These are phyloP conservation scores for Dascyllus trimaculatus DNA, from an alignment of 2,113 vertebrate species.

Conservation along the genomic window DNA sequence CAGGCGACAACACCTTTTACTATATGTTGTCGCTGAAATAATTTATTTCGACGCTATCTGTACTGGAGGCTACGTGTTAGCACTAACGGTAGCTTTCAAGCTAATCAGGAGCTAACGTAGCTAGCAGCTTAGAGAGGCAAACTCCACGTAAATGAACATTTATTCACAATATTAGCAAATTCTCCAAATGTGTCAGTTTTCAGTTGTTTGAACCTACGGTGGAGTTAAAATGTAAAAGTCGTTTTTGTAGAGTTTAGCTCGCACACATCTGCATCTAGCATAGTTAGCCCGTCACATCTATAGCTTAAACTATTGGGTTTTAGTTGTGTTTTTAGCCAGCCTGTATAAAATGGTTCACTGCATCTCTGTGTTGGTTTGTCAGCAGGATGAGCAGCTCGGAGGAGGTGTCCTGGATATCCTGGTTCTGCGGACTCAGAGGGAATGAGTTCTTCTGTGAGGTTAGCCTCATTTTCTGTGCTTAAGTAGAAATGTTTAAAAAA, in stretches of 20 bases:
- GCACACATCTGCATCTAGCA: no score
- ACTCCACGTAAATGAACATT: neutral
- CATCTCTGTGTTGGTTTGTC: constrained; percentile 28
- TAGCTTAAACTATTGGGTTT: no score
- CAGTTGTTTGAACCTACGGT: neutral
- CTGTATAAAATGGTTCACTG: neutral
- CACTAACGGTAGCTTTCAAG: constrained; percentile 11
- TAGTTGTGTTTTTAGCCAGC: neutral
- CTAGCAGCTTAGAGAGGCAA: neutral
- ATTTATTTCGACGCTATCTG: neutral
- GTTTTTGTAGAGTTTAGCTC: neutral
- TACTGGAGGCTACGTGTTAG: neutral
- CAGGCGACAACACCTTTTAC: neutral
- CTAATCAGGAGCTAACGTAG: constrained; percentile 34
- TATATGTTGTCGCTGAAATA: neutral
- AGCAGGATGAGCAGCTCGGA: constrained; percentile 93
- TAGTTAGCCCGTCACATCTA: neutral
- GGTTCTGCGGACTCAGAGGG: constrained; percentile 94
- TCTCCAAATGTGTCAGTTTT: neutral
- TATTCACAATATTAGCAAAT: no score
- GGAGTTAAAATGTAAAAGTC: neutral
- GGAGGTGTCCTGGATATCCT: constrained; percentile 96
- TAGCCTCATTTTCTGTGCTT: constrained; percentile 29
- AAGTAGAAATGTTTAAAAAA: no score
- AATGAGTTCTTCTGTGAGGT: constrained; percentile 96